Evolutionary conservation across 2,888 invertebrate species (phyloP).

Genomic region (Mythimna impura): DNA sequence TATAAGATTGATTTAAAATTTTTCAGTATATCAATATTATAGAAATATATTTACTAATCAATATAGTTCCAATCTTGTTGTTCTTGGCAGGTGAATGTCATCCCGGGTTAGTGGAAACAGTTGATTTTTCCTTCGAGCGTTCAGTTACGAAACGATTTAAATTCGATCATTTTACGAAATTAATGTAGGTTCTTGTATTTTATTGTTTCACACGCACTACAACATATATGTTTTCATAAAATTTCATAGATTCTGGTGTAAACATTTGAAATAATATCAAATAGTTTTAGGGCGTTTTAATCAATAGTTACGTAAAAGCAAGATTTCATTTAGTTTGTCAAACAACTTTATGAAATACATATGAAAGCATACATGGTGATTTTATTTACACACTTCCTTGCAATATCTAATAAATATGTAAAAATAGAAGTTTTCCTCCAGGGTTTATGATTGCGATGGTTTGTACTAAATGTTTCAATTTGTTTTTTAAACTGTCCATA

Average conservation of each 20-base stretch:
- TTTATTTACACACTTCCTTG: slow-evolving; percentile 69
- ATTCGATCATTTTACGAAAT: slow-evolving; percentile 65
- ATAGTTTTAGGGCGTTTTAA: slow-evolving; percentile 29
- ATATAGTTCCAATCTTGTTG: slow-evolving; percentile 41
- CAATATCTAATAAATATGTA: slow-evolving; percentile 71
- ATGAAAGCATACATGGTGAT: slow-evolving; percentile 68
- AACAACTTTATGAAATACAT: slow-evolving; percentile 59
- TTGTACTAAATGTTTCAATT: slow-evolving; percentile 84
- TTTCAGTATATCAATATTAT: slow-evolving; percentile 50
- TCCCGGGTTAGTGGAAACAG: slow-evolving; percentile 38
- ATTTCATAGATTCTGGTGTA: slow-evolving; percentile 48
- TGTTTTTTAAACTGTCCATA: slow-evolving; percentile 83
- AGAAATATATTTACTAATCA: slow-evolving; percentile 59
- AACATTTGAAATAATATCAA: slow-evolving; percentile 38
- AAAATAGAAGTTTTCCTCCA: slow-evolving; percentile 71
- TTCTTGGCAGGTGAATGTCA: slow-evolving; percentile 41
- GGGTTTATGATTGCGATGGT: slow-evolving; percentile 75
- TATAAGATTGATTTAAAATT: slow-evolving; percentile 47
- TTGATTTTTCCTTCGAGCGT: slow-evolving; percentile 59
- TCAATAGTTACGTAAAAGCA: slow-evolving; percentile 52
- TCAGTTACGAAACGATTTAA: slow-evolving; percentile 64
- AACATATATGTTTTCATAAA: slow-evolving; percentile 65
- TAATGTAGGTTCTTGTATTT: slow-evolving; percentile 57
- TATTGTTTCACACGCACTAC: slow-evolving; percentile 54
- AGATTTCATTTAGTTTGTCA: slow-evolving; percentile 57